These are phyloP conservation scores for Pycnomerus fuliginosus DNA, from an alignment of 2,888 invertebrate species.

Conservation along the genomic window DNA sequence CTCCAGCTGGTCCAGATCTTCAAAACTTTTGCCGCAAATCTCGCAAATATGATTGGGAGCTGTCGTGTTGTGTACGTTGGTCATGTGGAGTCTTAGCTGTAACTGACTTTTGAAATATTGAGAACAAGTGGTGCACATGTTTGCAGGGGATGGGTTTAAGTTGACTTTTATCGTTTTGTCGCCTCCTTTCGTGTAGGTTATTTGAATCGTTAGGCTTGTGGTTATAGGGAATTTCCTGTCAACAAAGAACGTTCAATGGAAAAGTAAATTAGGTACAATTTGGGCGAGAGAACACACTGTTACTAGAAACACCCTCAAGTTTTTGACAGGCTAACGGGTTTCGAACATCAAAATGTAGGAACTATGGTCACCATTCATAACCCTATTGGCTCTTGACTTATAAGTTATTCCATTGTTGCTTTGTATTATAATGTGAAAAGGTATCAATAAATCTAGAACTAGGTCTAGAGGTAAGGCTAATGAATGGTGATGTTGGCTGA, in stretches of 20 bases:
- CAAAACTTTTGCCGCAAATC: conserved; percentile 23
- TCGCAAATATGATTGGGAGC: conserved; percentile 19
- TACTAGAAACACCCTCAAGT: not conserved
- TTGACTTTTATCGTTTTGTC: conserved; percentile 53
- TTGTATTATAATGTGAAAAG: too few relatives aligned
- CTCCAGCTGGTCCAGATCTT: conserved; percentile 8
- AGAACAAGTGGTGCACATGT: conserved; percentile 31
- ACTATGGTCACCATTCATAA: too few relatives aligned
- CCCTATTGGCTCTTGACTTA: too few relatives aligned
- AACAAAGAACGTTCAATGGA: conserved; percentile 2
- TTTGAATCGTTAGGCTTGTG: conserved; percentile 52
- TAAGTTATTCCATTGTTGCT: too few relatives aligned
- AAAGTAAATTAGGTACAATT: not conserved
- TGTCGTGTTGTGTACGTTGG: conserved; percentile 23
- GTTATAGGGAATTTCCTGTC: conserved; percentile 45
- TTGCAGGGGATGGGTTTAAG: conserved; percentile 29
- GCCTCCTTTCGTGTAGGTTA: conserved; percentile 52
- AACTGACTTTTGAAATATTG: conserved; percentile 29
- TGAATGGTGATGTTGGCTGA: too few relatives aligned
- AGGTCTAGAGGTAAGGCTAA: too few relatives aligned
- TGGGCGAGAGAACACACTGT: not conserved
- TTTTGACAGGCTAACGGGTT: too few relatives aligned
- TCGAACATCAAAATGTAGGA: too few relatives aligned
- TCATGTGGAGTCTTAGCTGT: conserved; percentile 29
- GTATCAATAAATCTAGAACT: too few relatives aligned